Conservation (phyloP, 2,797 vertebrate species). For the Myiothlypis coronata region DNA sequence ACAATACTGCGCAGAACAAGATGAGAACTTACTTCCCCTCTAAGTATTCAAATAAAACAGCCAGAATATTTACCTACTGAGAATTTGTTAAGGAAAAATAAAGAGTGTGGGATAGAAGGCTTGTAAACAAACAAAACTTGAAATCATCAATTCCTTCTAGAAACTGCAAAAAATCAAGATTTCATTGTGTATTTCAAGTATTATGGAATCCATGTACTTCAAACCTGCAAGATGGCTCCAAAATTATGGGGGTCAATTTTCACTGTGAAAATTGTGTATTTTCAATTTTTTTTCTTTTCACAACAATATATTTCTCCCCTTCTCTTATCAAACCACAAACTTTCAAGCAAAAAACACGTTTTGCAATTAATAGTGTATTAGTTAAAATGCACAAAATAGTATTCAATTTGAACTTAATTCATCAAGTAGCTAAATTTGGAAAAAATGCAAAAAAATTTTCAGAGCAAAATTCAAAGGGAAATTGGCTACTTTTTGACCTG, state of each 20-base stretch:
- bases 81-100: neutral
- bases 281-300: neutral
- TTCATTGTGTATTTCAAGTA: neutral
- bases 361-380: neutral
- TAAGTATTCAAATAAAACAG: neutral
- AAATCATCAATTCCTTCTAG: neutral
- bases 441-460: neutral
- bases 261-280: neutral
- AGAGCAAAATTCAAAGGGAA: neutral
- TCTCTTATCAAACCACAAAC: neutral
- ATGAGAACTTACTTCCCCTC: neutral
- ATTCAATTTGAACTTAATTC: neutral
- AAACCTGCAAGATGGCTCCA: neutral
- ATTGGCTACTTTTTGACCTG: neutral
- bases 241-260: neutral
- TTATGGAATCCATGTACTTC: neutral
- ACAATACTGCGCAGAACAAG: neutral
- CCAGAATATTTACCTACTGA: neutral
- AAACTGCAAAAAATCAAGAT: neutral
- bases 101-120: fast-evolving
- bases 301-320: neutral
- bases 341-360: fast-evolving
- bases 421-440: neutral
- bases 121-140: neutral
- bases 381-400: neutral